A percentile compares a stretch with the other conserved stretches of the same genome.
phyloP scores from a whole-genome alignment of 1,140 invertebrate species.

The Bombyx mori region ASM3026992v2 NC_085131.1:9971001-9971500 shows the following conservation, averaged over 20 bases:
- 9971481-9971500: too few relatives aligned
- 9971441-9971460: background rate
- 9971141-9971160: conserved; percentile 65
- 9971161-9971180: conserved; percentile 66
- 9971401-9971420: background rate
- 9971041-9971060: conserved; percentile 17
- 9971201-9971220: conserved; percentile 55
- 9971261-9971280: conserved; percentile 35
- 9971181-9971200: conserved; percentile 65
- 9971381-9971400: background rate
- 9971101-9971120: conserved; percentile 12
- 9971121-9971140: conserved; percentile 35
- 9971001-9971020: conserved; percentile 6
- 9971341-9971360: conserved; percentile 32
- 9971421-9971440: too few relatives aligned
- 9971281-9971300: conserved; percentile 22
- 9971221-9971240: conserved; percentile 65
- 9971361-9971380: conserved; percentile 20
- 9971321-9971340: conserved; percentile 54
- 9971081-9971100: conserved; percentile 41
- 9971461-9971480: too few relatives aligned
- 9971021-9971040: too few relatives aligned
- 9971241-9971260: conserved; percentile 57
- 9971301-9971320: conserved; percentile 33
- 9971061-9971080: conserved; percentile 21